Percentiles rank a stretch among this genome's conserved stretches.
phyloP scores from a whole-genome alignment of 2,113 vertebrate species.

The Circaetus gallicus region DNA sequence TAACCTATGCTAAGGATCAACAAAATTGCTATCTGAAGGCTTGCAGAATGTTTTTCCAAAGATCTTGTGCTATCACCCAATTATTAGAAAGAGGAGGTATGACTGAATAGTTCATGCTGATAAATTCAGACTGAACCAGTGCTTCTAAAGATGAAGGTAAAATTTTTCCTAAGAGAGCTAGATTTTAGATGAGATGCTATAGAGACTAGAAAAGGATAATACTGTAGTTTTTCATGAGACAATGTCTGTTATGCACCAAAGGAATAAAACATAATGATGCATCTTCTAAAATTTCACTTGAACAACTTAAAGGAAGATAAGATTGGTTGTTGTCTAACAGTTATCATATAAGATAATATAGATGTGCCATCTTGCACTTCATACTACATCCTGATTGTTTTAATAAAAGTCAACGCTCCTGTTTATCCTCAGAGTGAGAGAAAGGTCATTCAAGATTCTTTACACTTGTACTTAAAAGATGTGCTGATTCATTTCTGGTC shows the following conservation, averaged over 20 bases:
- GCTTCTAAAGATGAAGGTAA: neutral
- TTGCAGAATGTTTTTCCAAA: neutral
- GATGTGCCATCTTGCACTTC: neutral
- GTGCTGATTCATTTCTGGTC: neutral
- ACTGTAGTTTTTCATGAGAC: neutral
- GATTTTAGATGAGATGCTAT: neutral
- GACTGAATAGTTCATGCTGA: neutral
- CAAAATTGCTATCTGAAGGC: neutral
- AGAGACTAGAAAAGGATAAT: neutral
- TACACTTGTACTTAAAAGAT: neutral
- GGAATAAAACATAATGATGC: neutral
- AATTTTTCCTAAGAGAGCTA: neutral
- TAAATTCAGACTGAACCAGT: neutral
- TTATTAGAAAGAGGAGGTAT: neutral
- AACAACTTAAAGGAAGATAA: neutral
- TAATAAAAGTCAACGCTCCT: rapidly evolving
- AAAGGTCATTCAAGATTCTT: neutral
- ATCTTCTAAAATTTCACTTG: neutral
- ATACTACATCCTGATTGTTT: neutral
- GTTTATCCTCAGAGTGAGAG: neutral
- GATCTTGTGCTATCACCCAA: neutral
- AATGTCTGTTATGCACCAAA: neutral
- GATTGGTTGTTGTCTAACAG: neutral
- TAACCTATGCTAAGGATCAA: neutral
- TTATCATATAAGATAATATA: neutral